Percentiles rank a stretch among this genome's conserved stretches.
Conservation (phyloP, 2,113 vertebrate species). For the Macaca mulatta region DNA sequence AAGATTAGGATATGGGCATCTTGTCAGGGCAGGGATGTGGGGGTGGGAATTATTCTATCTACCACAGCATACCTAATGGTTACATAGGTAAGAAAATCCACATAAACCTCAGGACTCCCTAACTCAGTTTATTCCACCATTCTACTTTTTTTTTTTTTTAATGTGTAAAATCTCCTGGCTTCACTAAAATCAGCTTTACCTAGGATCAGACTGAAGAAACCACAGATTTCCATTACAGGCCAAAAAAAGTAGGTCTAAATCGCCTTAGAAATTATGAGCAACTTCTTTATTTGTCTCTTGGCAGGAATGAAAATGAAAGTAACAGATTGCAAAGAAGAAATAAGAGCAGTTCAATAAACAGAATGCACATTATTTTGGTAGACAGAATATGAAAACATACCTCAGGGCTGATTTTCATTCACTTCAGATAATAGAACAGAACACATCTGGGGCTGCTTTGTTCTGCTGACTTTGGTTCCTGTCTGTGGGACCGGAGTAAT, state of each 20-base stretch:
- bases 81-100: not conserved
- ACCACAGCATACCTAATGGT: not conserved
- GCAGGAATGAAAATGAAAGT: conserved; percentile 1
- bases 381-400: not conserved
- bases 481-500: not conserved
- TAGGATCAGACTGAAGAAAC: not conserved
- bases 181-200: not conserved
- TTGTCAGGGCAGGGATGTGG: not conserved
- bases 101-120: not conserved
- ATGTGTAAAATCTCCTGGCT: not conserved
- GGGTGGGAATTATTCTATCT: not conserved
- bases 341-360: not conserved
- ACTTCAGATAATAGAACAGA: not conserved
- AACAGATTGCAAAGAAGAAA: not conserved
- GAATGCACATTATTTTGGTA: not conserved
- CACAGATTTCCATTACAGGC: not conserved
- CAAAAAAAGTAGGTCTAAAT: not conserved
- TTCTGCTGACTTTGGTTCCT: not conserved
- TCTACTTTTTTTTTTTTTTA: not conserved
- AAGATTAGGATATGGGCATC: not conserved
- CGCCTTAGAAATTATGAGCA: not conserved
- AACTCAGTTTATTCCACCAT: not conserved
- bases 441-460: not conserved
- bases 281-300: not conserved
- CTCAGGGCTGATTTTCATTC: not conserved